phyloP scores from a whole-genome alignment of 1,140 invertebrate species.

The Meloidogyne hapla region DNA sequence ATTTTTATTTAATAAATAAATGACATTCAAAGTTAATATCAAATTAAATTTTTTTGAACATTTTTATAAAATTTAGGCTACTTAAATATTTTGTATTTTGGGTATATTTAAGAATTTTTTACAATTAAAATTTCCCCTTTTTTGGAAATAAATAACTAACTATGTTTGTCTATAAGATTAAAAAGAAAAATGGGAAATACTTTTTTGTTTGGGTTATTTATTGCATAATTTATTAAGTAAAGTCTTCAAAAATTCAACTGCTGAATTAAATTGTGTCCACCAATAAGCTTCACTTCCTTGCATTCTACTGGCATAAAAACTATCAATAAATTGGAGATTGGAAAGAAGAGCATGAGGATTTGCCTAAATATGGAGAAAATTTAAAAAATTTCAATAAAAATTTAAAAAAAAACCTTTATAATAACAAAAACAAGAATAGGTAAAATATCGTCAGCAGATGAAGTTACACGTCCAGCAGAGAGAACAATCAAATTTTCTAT shows the following conservation, averaged over 20 bases:
- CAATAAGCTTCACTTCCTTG: slow-evolving; percentile 91
- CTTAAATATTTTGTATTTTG: too few species aligned
- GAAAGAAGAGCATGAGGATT: slow-evolving; percentile 92
- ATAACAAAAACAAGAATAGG: slow-evolving; percentile 94
- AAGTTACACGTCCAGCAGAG: slow-evolving; percentile 75
- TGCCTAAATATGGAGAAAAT: slow-evolving; percentile 66
- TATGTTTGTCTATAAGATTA: background rate
- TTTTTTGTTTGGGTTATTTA: slow-evolving; percentile 12
- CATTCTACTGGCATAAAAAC: slow-evolving; percentile 80
- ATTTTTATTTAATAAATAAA: too few species aligned
- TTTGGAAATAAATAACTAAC: too few species aligned
- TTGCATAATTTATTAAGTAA: slow-evolving; percentile 44
- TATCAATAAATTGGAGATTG: slow-evolving; percentile 91
- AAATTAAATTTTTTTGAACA: too few species aligned
- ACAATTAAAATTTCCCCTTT: too few species aligned
- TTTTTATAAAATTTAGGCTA: too few species aligned
- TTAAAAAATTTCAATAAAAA: slow-evolving; percentile 3
- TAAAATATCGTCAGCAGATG: slow-evolving; percentile 92
- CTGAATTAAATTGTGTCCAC: slow-evolving; percentile 96
- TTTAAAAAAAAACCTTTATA: slow-evolving; percentile 73
- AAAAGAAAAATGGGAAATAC: background rate
- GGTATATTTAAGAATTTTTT: too few species aligned
- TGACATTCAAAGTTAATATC: too few species aligned
- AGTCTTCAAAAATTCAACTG: slow-evolving; percentile 89
- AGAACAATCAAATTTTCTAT: slow-evolving; percentile 78